Evolutionary conservation across 2,113 vertebrate genomes (phyloP).

Genomic region (Rousettus leschenaultii): DNA sequence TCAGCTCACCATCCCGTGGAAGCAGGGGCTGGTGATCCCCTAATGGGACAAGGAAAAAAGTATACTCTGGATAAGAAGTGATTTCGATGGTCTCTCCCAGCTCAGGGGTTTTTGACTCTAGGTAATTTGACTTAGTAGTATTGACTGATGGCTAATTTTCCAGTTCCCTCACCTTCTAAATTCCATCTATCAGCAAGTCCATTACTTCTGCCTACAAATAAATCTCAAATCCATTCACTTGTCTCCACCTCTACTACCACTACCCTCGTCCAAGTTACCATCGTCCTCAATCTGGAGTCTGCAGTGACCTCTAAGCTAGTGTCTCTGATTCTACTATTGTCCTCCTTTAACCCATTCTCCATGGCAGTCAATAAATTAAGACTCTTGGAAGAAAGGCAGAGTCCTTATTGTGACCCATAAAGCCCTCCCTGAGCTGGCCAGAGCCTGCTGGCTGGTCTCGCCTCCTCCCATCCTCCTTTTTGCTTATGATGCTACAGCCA

Average conservation of each 20-base stretch:
- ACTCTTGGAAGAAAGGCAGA: not conserved
- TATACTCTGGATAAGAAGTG: not conserved
- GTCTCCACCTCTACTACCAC: not conserved
- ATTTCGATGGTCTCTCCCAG: not conserved
- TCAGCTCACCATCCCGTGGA: not conserved
- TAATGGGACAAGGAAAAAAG: not conserved
- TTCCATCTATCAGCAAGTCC: not conserved
- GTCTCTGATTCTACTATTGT: not conserved
- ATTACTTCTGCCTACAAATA: not conserved
- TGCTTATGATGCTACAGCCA: rapidly evolving
- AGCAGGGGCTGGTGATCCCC: not conserved
- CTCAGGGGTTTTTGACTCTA: not conserved
- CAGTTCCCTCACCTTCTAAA: not conserved
- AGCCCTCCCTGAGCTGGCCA: not conserved
- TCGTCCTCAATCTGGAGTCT: not conserved
- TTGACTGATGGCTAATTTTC: not conserved
- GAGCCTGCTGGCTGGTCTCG: rapidly evolving
- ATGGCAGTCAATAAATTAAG: not conserved
- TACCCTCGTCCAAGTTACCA: not conserved
- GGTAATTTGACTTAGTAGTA: not conserved
- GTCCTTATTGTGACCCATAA: not conserved
- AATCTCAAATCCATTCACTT: not conserved
- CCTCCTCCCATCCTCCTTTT: not conserved
- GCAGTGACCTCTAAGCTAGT: not conserved
- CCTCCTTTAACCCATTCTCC: not conserved